Evolutionary conservation across 2,888 invertebrate genomes (phyloP).

Genomic region (Bugula neritina): DNA sequence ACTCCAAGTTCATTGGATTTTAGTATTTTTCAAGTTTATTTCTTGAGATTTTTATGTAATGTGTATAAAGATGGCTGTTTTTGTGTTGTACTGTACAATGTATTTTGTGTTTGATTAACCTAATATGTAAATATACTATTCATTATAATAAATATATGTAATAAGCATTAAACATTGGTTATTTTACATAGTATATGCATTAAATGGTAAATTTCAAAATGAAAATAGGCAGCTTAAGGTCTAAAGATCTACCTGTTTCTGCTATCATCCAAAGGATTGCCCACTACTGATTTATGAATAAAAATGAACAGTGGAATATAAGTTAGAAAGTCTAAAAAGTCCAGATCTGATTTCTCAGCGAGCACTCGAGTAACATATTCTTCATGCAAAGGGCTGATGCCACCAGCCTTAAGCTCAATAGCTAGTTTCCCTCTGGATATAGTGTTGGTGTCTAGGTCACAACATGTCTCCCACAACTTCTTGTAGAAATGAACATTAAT

Average conservation of each 20-base stretch:
- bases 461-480: conserved; percentile 50
- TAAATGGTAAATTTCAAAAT: no score
- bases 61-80: no score
- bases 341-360: conserved; percentile 37
- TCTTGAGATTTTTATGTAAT: no score
- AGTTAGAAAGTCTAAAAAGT: conserved; percentile 49
- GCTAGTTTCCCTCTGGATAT: conserved; percentile 45
- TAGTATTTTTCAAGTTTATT: no score
- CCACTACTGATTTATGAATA: conserved; percentile 47
- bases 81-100: no score
- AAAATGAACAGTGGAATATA: conserved; percentile 51
- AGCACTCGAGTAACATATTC: conserved; percentile 43
- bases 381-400: conserved; percentile 44
- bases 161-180: no score
- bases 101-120: no score
- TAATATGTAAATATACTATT: no score
- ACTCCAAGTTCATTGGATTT: no score
- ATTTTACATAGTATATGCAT: no score
- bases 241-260: neutral
- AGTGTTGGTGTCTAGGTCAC: conserved; percentile 42
- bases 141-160: no score
- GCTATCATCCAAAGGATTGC: conserved; percentile 44
- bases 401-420: conserved; percentile 48
- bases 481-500: conserved; percentile 32
- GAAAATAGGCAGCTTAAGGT: no score